Conservation (phyloP, 2,888 invertebrate species). For the Drosophila paracracens region DNA sequence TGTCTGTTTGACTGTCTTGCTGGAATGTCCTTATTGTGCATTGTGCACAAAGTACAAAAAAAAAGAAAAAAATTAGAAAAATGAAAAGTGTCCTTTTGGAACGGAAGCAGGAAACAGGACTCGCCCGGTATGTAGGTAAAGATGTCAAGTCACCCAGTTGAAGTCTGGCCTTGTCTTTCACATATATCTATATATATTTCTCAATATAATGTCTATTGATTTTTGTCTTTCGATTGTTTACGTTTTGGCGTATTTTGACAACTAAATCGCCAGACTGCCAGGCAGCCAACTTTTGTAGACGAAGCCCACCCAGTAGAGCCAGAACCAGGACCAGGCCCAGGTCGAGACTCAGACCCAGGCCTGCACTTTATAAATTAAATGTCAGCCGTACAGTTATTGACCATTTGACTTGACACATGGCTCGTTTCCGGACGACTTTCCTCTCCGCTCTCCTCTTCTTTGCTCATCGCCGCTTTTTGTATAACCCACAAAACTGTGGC, state of each 20-base stretch:
- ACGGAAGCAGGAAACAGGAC: constrained; percentile 71
- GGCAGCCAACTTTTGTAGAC: constrained; percentile 46
- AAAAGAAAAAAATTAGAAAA: constrained; percentile 4
- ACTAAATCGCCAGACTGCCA: constrained; percentile 68
- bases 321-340: constrained; percentile 12
- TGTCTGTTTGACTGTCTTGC: constrained; percentile 54
- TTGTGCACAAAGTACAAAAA: constrained; percentile 38
- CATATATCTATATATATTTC: constrained; percentile 29
- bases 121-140: constrained; percentile 71
- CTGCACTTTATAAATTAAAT: constrained; percentile 73
- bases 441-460: constrained; percentile 5
- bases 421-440: constrained; percentile 53
- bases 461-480: constrained; percentile 39
- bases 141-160: constrained; percentile 66
- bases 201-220: constrained; percentile 53
- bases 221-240: constrained; percentile 62
- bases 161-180: constrained; percentile 55
- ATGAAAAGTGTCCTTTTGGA: constrained; percentile 35
- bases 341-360: constrained; percentile 6
- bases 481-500: constrained; percentile 71
- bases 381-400: constrained; percentile 61
- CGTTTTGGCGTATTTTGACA: constrained; percentile 77
- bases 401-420: constrained; percentile 62
- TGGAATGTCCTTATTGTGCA: constrained; percentile 66
- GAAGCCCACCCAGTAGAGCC: constrained; percentile 42